Conservation (phyloP, 2,113 vertebrate genomes). For the Orthonyx spaldingii region DNA sequence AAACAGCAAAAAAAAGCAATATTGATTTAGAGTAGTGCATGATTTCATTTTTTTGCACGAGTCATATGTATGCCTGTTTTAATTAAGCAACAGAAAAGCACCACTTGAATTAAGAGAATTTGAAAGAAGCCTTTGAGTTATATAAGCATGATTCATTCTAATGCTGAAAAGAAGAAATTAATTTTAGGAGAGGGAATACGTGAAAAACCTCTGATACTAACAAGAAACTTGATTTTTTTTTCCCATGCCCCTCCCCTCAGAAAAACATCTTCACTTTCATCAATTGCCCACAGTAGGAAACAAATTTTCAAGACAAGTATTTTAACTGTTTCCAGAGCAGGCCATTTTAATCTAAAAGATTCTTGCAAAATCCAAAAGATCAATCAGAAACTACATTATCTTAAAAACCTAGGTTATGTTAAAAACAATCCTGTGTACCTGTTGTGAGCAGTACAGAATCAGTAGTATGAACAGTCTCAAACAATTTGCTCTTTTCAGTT, state of each 20-base stretch:
- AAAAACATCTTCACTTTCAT: background rate
- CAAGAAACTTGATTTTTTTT: background rate
- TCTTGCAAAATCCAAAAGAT: background rate
- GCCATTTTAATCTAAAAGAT: background rate
- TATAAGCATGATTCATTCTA: background rate
- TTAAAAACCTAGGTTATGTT: background rate
- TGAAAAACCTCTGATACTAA: background rate
- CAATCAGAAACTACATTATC: background rate
- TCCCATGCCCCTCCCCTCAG: background rate
- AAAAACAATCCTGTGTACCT: slow-evolving; percentile 6
- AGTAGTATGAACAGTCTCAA: background rate
- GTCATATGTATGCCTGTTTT: background rate
- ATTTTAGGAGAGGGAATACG: background rate
- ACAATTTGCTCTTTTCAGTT: background rate
- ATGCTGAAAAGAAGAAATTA: slow-evolving; percentile 33
- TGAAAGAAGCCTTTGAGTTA: background rate
- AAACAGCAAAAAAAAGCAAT: background rate
- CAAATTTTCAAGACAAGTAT: background rate
- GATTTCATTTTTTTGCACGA: background rate
- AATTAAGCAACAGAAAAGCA: background rate
- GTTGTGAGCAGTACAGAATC: background rate
- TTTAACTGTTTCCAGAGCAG: slow-evolving; percentile 16
- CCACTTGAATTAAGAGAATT: background rate
- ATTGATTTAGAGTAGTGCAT: background rate
- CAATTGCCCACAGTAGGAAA: background rate